These are phyloP conservation scores for Morelia viridis DNA, from an alignment of 2,797 vertebrate species.

Conservation along the genomic window DNA sequence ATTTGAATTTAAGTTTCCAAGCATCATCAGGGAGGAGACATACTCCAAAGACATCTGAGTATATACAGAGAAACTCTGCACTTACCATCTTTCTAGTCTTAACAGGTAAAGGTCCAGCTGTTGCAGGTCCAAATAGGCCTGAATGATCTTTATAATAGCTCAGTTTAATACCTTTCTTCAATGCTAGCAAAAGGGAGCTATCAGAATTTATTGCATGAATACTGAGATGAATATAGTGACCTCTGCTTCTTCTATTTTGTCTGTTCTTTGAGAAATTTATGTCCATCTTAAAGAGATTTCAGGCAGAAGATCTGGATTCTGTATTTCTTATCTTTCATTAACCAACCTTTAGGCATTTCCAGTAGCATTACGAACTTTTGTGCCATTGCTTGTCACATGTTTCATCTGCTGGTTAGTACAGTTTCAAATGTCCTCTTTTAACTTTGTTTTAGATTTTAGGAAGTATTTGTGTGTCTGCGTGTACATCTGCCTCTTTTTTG, in stretches of 20 bases:
- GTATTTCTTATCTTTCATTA: not conserved
- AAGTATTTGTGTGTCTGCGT: not conserved
- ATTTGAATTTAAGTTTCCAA: not conserved
- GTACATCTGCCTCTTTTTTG: not conserved
- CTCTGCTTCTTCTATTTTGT: not conserved
- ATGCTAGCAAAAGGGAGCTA: not conserved
- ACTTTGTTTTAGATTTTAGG: not conserved
- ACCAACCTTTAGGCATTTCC: not conserved
- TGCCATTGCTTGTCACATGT: not conserved
- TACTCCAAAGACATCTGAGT: too few species aligned
- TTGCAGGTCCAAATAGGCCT: not conserved
- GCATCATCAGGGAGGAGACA: too few species aligned
- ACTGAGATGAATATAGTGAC: not conserved
- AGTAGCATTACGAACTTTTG: too few species aligned
- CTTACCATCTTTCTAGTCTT: not conserved
- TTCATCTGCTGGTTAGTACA: not conserved
- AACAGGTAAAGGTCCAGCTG: not conserved
- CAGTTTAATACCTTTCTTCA: not conserved
- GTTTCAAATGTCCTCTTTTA: not conserved
- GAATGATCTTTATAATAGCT: not conserved
- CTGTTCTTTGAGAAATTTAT: not conserved
- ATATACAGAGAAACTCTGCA: too few species aligned
- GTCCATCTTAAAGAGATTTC: too few species aligned
- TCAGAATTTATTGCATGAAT: not conserved
- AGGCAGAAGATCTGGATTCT: not conserved